Base-by-base conservation (phyloP, 2,797 vertebrate species). In the Fistularia tabacaria region DNA sequence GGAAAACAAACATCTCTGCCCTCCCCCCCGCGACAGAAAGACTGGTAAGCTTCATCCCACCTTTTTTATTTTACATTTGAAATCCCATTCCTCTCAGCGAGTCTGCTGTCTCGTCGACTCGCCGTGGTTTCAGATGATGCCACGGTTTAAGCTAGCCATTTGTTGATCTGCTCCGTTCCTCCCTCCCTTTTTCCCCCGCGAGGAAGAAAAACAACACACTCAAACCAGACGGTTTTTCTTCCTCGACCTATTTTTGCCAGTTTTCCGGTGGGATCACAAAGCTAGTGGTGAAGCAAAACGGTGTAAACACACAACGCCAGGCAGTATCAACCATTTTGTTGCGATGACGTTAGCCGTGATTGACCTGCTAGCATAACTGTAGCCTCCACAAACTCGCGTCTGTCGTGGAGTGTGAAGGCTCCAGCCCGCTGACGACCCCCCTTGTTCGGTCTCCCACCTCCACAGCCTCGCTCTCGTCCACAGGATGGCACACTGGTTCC, bases 401-500 rank as follows among this genome's bases (percentile, higher is more conserved):
- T 2, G 25, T 25, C 5, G 25, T 5, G 25, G 25, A 25, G 25
- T 25, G 2, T 25, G 25, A 25, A 25, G 25, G 25, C 2, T 25
- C 25, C 25, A 5, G 25, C 25, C 25, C 25, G 25, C 25, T 25
- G 25, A 25, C 25, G 25, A 25, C 25, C 25, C 43, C 10, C 8
- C 43, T 45, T 45, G 43, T n/a, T 5, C 5, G 25, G 0, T 77
- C 9, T 46, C 14, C 11, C n/a, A 6, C 47, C 38, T 54, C 12
- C 10, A 6, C 49, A 82, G 80, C 63, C 69, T 76, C 73, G 65
- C 62, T 73, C 57, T 48, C 45, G 14, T 52, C 50, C 44, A 56
- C 80, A 84, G 48, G 54, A 99, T 99, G 97, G 93, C 97, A 5
- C 95, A 99, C 55, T 99, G 97, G 97, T 99, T 99, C 90, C 97